Conservation (phyloP, 2,888 invertebrate genomes). For the Chrysomela aeneicollis region DNA sequence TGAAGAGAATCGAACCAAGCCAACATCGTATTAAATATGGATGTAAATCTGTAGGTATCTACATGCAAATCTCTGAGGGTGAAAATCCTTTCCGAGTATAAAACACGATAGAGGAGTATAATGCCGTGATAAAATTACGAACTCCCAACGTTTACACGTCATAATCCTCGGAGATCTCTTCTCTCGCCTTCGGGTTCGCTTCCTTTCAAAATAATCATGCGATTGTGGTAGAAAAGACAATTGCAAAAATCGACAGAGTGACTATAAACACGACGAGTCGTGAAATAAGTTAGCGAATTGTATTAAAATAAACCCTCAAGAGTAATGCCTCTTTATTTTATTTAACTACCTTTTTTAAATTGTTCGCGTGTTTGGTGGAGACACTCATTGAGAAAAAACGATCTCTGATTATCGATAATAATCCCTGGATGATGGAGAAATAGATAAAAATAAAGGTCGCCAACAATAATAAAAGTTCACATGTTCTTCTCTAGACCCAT, state of each 20-base stretch:
- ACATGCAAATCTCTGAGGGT: conserved; percentile 31
- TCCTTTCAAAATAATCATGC: conserved; percentile 22
- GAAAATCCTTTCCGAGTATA: conserved; percentile 29
- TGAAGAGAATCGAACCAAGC: not conserved
- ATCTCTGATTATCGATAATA: too few species aligned
- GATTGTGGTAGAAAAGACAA: conserved; percentile 34
- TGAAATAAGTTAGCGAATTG: not conserved
- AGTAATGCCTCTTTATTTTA: too few species aligned
- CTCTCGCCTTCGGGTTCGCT: not conserved
- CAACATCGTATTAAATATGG: conserved; percentile 2
- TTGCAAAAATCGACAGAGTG: conserved; percentile 29
- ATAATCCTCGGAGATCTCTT: conserved; percentile 38
- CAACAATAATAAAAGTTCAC: too few species aligned
- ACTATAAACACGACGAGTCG: conserved; percentile 26
- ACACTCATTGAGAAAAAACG: too few species aligned
- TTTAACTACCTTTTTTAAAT: too few species aligned
- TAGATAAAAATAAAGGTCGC: too few species aligned
- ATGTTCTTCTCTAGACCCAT: too few species aligned
- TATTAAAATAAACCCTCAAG: too few species aligned
- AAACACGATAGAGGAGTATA: conserved; percentile 32
- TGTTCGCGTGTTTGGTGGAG: too few species aligned
- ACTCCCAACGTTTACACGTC: conserved; percentile 46
- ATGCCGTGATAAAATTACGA: conserved; percentile 42
- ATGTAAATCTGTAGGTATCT: conserved; percentile 26
- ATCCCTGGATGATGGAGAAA: too few species aligned